A percentile compares a stretch with the other conserved stretches of the same genome.
Conservation (phyloP, 2,888 invertebrate species). For the Chirona hameri region DNA sequence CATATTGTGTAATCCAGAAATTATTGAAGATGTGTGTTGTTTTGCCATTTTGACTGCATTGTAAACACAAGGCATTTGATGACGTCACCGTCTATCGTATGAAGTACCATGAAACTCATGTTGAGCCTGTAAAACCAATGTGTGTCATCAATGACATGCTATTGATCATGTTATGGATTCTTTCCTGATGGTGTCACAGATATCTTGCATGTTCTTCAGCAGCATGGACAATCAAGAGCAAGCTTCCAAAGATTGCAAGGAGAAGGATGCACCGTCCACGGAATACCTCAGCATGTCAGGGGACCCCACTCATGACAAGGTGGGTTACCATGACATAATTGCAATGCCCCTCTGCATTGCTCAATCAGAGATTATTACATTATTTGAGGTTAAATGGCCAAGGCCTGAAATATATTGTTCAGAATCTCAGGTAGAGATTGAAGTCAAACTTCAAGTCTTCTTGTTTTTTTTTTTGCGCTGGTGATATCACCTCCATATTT, state of each 20-base stretch:
- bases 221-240: background rate
- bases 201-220: too few species aligned
- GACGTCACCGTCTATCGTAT: too few species aligned
- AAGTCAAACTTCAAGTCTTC: background rate
- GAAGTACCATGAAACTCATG: too few species aligned
- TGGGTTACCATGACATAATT: background rate
- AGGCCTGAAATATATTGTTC: background rate
- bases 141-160: too few species aligned
- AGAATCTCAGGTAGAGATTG: background rate
- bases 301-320: background rate
- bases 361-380: background rate
- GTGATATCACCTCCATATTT: too few species aligned
- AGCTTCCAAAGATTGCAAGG: background rate
- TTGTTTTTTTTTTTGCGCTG: constrained; percentile 49
- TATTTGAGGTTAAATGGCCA: background rate
- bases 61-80: too few species aligned
- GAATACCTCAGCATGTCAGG: background rate
- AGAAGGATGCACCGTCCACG: background rate
- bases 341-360: background rate
- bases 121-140: too few species aligned
- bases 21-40: too few species aligned
- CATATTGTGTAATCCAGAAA: too few species aligned
- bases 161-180: too few species aligned
- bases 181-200: too few species aligned
- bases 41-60: too few species aligned